These are phyloP conservation scores for Pyralis farinalis DNA, from an alignment of 2,888 invertebrate genomes.

Conservation along the genomic window DNA sequence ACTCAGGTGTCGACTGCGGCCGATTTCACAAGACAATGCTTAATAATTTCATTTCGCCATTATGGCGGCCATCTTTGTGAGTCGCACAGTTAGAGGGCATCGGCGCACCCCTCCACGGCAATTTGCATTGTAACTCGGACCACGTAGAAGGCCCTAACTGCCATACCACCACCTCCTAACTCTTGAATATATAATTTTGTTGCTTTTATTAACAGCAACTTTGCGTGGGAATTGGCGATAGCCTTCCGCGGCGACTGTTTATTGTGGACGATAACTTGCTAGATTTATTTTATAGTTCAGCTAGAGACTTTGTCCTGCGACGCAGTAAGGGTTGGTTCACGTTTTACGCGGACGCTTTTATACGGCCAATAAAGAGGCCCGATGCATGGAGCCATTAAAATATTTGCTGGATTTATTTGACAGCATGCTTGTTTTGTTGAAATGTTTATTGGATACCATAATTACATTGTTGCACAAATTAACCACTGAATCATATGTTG, in stretches of 20 bases:
- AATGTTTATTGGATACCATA: constrained; percentile 59
- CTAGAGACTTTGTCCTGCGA: constrained; percentile 60
- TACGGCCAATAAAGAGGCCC: constrained; percentile 70
- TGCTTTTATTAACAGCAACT: constrained; percentile 79
- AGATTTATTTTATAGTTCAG: constrained; percentile 77
- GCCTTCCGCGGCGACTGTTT: constrained; percentile 75
- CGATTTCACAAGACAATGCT: constrained; percentile 81
- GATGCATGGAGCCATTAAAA: constrained; percentile 70
- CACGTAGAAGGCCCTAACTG: constrained; percentile 76
- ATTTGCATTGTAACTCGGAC: constrained; percentile 81
- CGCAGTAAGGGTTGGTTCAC: constrained; percentile 44
- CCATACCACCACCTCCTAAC: constrained; percentile 77
- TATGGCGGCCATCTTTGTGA: constrained; percentile 78
- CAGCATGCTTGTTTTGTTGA: constrained; percentile 62
- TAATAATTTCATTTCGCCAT: constrained; percentile 81
- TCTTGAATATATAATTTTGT: constrained; percentile 81
- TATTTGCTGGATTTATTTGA: constrained; percentile 77
- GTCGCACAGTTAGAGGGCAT: constrained; percentile 79
- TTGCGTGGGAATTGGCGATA: constrained; percentile 80
- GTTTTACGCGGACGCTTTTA: constrained; percentile 57
- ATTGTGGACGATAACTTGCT: constrained; percentile 76
- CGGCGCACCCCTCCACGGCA: constrained; percentile 76
- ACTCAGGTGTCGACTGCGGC: constrained; percentile 80
- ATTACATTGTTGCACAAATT: constrained; percentile 69
- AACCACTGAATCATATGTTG: constrained; percentile 45